A percentile compares a stretch with the other conserved stretches of the same genome.
phyloP scores from a whole-genome alignment of 2,888 invertebrate genomes.

The Anthoptus insignis region DNA sequence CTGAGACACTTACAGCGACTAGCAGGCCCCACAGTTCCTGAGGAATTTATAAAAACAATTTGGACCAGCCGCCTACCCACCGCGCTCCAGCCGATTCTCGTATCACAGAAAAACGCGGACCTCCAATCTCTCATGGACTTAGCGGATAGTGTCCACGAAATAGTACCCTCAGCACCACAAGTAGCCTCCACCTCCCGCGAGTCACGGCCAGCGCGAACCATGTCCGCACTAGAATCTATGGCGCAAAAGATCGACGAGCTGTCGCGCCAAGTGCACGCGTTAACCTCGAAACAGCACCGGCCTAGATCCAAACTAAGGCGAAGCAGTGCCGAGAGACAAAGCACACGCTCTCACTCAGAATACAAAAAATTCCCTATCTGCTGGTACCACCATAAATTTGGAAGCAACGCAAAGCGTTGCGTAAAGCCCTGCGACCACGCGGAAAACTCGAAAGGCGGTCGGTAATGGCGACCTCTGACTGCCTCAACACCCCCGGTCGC shows the following conservation, averaged over 20 bases:
- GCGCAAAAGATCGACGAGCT: too few relatives aligned
- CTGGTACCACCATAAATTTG: too few relatives aligned
- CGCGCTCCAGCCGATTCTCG: conserved; percentile 32
- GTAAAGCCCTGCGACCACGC: too few relatives aligned
- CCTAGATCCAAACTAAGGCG: too few relatives aligned
- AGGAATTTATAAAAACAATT: conserved; percentile 27
- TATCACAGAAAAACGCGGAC: conserved; percentile 10
- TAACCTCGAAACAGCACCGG: too few relatives aligned
- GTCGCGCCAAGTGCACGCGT: too few relatives aligned
- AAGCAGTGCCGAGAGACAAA: too few relatives aligned
- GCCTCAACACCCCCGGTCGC: background rate
- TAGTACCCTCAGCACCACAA: background rate
- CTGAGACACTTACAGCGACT: conserved; percentile 41
- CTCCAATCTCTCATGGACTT: conserved; percentile 35
- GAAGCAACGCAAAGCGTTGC: too few relatives aligned
- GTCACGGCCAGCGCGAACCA: background rate
- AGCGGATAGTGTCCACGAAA: conserved; percentile 13
- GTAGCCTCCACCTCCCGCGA: background rate
- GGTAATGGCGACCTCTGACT: background rate
- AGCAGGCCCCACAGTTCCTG: conserved; percentile 41
- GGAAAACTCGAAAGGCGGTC: too few relatives aligned
- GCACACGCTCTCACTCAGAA: too few relatives aligned
- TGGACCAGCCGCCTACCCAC: conserved; percentile 31
- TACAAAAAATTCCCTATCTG: too few relatives aligned
- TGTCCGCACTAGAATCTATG: background rate